phyloP scores from a whole-genome alignment of 1,140 invertebrate genomes.

The Sarcophaga bullata region DNA sequence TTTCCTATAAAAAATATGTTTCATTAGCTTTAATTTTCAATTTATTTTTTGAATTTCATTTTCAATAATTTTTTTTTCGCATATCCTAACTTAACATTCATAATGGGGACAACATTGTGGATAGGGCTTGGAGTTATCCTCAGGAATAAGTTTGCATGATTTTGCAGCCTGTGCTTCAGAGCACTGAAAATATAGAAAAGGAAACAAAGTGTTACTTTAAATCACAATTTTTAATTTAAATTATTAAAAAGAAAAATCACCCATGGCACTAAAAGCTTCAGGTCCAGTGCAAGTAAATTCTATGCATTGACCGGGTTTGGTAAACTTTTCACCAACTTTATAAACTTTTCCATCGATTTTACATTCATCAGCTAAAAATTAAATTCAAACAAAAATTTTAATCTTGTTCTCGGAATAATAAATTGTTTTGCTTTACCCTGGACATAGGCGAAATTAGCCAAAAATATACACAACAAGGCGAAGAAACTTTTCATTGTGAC shows the following conservation, averaged over 20 bases:
- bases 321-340: too few species aligned
- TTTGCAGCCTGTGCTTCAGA: conserved; percentile 7
- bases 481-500: too few species aligned
- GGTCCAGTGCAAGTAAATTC: neutral
- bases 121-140: conserved; percentile 12
- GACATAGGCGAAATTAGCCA: too few species aligned
- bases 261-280: neutral
- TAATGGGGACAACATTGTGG: conserved; percentile 38
- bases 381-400: neutral
- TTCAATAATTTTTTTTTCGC: neutral
- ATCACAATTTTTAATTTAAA: neutral
- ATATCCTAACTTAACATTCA: conserved; percentile 7
- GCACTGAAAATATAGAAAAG: conserved; percentile 48
- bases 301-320: too few species aligned
- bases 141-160: conserved; percentile 47
- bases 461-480: too few species aligned
- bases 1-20: neutral
- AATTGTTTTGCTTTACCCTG: neutral
- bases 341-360: too few species aligned
- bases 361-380: too few species aligned
- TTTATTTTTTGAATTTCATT: neutral
- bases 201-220: neutral
- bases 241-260: neutral
- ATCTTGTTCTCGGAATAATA: neutral
- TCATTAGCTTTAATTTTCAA: neutral